Evolutionary conservation across 2,888 invertebrate genomes (phyloP).

Genomic region (Machimus atricapillus): DNA sequence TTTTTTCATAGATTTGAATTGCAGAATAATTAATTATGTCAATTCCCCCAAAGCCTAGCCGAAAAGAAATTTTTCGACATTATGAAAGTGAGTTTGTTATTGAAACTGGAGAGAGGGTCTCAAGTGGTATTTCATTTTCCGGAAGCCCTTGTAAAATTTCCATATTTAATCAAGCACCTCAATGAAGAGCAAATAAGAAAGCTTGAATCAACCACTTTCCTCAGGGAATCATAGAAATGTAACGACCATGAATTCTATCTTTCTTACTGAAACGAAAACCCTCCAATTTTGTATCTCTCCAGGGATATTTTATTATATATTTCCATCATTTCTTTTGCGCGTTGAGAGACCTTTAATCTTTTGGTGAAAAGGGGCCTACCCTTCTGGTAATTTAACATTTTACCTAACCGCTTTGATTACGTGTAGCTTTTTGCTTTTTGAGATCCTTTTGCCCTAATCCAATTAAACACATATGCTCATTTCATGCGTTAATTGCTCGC

Average conservation of each 20-base stretch:
- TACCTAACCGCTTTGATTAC: background rate
- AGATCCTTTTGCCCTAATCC: background rate
- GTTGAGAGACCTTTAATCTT: background rate
- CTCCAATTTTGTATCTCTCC: background rate
- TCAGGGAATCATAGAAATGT: background rate
- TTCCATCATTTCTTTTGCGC: background rate
- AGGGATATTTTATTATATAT: background rate
- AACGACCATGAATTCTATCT: background rate
- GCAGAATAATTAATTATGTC: background rate
- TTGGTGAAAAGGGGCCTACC: background rate
- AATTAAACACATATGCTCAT: background rate
- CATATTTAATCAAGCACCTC: background rate
- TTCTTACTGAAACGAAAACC: background rate
- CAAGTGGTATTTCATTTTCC: background rate
- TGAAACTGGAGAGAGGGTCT: background rate
- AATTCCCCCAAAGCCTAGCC: background rate
- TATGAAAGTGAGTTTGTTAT: background rate
- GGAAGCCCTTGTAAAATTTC: background rate
- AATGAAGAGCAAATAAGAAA: background rate
- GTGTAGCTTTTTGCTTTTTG: background rate
- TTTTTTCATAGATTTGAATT: background rate
- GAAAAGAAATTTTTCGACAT: background rate
- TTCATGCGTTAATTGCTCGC: background rate
- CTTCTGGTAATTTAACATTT: background rate
- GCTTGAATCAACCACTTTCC: background rate